Evolutionary conservation across 2,797 vertebrate species (phyloP).

Genomic region (Betta splendens): DNA sequence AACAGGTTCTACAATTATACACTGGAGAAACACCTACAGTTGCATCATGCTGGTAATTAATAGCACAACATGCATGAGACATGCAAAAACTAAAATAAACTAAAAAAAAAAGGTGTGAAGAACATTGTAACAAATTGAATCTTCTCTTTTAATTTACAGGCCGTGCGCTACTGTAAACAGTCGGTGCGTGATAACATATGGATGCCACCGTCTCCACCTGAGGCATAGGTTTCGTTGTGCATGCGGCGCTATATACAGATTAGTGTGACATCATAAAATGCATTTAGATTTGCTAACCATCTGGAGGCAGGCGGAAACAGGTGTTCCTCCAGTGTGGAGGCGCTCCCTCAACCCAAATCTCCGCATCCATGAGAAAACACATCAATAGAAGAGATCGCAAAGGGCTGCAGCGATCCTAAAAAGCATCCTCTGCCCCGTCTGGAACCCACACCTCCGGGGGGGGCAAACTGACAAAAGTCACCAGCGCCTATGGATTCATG

Average conservation of each 20-base stretch:
- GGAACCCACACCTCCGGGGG: constrained; percentile 7
- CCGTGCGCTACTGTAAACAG: constrained; percentile 53
- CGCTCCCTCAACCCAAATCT: constrained; percentile 68
- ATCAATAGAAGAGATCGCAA: constrained; percentile 55
- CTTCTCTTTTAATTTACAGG: not conserved
- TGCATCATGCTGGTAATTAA: not conserved
- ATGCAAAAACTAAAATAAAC: not conserved
- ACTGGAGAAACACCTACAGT: too few species aligned
- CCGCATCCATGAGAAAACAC: constrained; percentile 61
- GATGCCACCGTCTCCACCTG: constrained; percentile 49
- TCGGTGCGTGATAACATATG: constrained; percentile 60
- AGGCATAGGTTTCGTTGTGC: constrained; percentile 67
- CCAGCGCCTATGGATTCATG: constrained; percentile 37
- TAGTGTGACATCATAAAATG: constrained; percentile 76
- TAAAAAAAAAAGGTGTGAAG: too few species aligned
- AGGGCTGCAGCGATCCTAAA: constrained; percentile 20
- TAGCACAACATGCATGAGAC: not conserved
- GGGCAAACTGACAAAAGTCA: constrained; percentile 9
- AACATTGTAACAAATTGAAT: too few species aligned
- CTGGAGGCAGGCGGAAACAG: constrained; percentile 72
- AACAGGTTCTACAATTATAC: not conserved
- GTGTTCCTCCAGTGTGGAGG: constrained; percentile 69
- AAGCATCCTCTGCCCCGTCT: constrained; percentile 2
- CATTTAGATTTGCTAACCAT: constrained; percentile 75
- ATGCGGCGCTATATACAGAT: constrained; percentile 64